A percentile compares a stretch with the other conserved stretches of the same genome.
These are phyloP conservation scores for Zophobas morio DNA, from an alignment of 1,140 invertebrate species.

Conservation along the genomic window DNA sequence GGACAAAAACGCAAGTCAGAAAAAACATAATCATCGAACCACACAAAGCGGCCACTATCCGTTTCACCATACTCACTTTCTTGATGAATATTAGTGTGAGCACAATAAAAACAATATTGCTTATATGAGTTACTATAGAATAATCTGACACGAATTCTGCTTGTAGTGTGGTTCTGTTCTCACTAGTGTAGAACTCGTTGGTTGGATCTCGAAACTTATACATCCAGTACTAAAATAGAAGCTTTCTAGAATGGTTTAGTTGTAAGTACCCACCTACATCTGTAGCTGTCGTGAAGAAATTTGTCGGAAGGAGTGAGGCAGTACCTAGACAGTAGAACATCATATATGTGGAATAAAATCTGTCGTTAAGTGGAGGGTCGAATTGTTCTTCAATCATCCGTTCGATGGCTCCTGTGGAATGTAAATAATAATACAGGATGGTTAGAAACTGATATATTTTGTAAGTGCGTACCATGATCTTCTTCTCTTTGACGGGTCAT, in stretches of 20 bases:
- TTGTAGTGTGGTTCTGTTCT: constrained; percentile 49
- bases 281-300: constrained; percentile 55
- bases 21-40: constrained; percentile 50
- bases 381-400: background rate
- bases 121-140: constrained; percentile 43
- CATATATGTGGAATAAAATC: constrained; percentile 52
- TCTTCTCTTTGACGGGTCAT: constrained; percentile 27
- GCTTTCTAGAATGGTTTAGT: background rate
- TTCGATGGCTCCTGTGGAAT: background rate
- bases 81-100: constrained; percentile 46
- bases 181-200: background rate
- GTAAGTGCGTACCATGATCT: background rate
- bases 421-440: background rate
- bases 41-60: constrained; percentile 47
- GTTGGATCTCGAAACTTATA: constrained; percentile 52
- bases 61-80: constrained; percentile 48
- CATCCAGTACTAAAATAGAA: constrained; percentile 56
- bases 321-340: constrained; percentile 54
- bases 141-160: constrained; percentile 51
- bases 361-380: constrained; percentile 34
- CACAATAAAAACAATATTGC: constrained; percentile 48
- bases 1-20: constrained; percentile 52
- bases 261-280: constrained; percentile 43
- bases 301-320: constrained; percentile 47
- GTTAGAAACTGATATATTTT: background rate